These are phyloP conservation scores for Vidua chalybeata DNA, from an alignment of 2,113 vertebrate species.

Conservation along the genomic window DNA sequence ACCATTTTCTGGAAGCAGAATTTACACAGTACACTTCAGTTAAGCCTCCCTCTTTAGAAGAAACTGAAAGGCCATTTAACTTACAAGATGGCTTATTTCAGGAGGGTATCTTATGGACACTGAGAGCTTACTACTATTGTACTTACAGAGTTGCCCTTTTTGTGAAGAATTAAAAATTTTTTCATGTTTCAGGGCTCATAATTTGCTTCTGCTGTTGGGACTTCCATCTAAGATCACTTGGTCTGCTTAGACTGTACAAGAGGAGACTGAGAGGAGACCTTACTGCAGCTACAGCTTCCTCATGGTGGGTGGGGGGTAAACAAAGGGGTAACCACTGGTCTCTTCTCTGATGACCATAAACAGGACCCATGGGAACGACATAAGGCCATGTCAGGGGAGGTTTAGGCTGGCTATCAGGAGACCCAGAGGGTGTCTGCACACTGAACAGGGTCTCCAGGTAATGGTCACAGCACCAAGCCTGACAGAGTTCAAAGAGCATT, in stretches of 20 bases:
- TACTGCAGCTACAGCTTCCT: no score
- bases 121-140: not conserved
- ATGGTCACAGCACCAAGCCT: no score
- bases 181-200: not conserved
- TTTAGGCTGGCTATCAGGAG: no score
- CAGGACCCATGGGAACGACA: no score
- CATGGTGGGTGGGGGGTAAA: no score
- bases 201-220: not conserved
- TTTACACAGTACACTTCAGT: not conserved
- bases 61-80: not conserved
- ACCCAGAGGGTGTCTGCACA: no score
- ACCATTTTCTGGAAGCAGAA: not conserved
- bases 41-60: not conserved
- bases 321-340: no score
- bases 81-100: not conserved
- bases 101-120: not conserved
- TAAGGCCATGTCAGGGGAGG: no score
- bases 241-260: not conserved
- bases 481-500: no score
- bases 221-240: not conserved
- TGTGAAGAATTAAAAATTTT: not conserved
- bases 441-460: no score
- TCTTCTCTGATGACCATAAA: no score
- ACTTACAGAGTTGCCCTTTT: fast-evolving
- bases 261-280: no score